Base-by-base conservation (phyloP, 2,113 vertebrate genomes). In the Onychostoma macrolepis region DNA sequence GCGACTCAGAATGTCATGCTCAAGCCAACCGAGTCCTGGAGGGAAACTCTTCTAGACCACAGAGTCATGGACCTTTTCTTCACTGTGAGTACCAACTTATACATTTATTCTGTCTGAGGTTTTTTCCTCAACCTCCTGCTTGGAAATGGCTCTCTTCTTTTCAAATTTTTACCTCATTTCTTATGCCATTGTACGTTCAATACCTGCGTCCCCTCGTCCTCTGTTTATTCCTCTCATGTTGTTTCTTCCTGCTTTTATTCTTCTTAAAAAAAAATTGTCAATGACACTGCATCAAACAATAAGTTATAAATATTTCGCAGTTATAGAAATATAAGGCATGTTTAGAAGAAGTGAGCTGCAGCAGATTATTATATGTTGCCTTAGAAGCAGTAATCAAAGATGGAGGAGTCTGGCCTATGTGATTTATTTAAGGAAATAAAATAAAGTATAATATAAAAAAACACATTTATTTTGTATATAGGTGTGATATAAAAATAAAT, bases 61-160 rank as follows among this genome's bases (percentile, higher is more conserved):
- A 96, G 98, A 89, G 96, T 99, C 89, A 99, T 99, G 97, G 97
- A 99, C 91, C 98, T 99, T 92, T 99, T 99, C 96, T 99, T 99
- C 94, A 98, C 97, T 30, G 98, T 99, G 95, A 99, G 98, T 98
- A 82, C 33, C 30, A 28, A 26, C 8, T 75, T 21, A 10, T 19
- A 67, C 43, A 2, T 26, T 86, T n/a, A n/a, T 61, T 76, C 74
- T 84, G 19, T 83, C 28, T 17, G 4, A 48, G 24, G 19, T 58
- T 21, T 33, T 21, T 61, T 86, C 76, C 69, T 26, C 69, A 30
- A 15, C 48, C 12, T 65, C 26, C 26, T 65, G 26, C 61, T 12
- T 65, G n/a, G n/a, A 63, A 26, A 63, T 11, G 24, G 10, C n/a
- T n/a, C 1, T 63, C 5, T 30, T 4, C 6, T 36, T 17, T 19